These are phyloP conservation scores for Hydrozoanthus gracilis DNA, from an alignment of 92 coral and sea anemone genomes.

Conservation along the genomic window DNA sequence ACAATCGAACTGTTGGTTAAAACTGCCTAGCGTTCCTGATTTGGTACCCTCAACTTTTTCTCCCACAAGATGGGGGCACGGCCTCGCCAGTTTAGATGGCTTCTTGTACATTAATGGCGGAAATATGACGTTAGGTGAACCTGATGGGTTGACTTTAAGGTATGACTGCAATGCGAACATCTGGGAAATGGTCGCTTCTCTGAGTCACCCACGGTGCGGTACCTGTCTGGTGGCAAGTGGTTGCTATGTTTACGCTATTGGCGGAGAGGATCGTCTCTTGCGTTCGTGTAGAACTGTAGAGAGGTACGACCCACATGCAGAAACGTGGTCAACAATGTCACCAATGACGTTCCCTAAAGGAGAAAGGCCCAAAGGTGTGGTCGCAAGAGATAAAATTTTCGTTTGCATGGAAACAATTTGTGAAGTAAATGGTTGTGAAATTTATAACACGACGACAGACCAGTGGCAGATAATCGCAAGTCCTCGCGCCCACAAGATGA, in stretches of 20 bases:
- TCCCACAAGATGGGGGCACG: conserved; percentile 32
- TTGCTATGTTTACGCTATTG: conserved; percentile 28
- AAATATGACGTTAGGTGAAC: conserved; percentile 36
- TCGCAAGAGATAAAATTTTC: conserved; percentile 37
- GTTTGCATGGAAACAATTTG: conserved; percentile 40
- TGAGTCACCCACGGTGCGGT: conserved; percentile 19
- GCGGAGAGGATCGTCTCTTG: conserved; percentile 24
- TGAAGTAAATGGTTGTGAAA: conserved; percentile 31
- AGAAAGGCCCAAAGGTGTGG: conserved; percentile 36
- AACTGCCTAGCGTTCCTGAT: conserved; percentile 38
- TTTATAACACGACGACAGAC: conserved; percentile 16
- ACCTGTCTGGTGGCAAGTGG: conserved; percentile 20
- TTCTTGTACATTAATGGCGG: conserved; percentile 22
- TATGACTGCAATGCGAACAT: conserved; percentile 16
- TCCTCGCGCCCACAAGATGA: conserved; percentile 45
- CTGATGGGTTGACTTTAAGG: conserved; percentile 29
- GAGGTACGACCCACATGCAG: conserved; percentile 4
- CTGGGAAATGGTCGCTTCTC: conserved; percentile 34
- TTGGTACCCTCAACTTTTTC: conserved; percentile 24
- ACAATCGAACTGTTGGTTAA: conserved; percentile 36
- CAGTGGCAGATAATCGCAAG: conserved; percentile 18
- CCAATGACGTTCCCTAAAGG: conserved; percentile 28
- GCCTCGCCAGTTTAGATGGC: conserved; percentile 35
- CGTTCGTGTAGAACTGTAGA: conserved; percentile 22
- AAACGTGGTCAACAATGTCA: conserved; percentile 21